Percentiles rank a stretch among this genome's conserved stretches.
phyloP scores from a whole-genome alignment of 2,113 vertebrate genomes.

The Mastomys coucha region DNA sequence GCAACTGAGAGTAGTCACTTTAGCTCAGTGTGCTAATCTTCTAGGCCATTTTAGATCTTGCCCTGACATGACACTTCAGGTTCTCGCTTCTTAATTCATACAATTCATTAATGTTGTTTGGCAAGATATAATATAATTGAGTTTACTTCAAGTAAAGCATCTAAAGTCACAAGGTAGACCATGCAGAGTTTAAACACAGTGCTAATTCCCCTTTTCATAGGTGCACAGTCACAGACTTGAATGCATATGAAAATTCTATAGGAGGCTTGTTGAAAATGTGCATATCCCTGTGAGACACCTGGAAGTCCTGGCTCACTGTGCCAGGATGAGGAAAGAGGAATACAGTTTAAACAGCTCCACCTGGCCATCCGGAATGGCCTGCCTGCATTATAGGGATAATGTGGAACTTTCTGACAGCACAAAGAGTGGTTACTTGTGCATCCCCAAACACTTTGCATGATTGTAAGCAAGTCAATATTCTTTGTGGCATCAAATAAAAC shows the following conservation, averaged over 20 bases:
- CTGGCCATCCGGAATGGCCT: neutral
- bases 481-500: conserved; percentile 3
- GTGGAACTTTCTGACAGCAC: neutral
- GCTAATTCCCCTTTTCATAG: neutral
- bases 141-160: conserved; percentile 2
- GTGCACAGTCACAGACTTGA: neutral
- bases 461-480: neutral
- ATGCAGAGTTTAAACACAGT: neutral
- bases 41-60: neutral
- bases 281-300: neutral
- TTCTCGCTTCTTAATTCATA: conserved; percentile 30
- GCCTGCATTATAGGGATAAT: neutral
- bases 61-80: neutral
- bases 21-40: neutral
- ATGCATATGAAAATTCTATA: neutral
- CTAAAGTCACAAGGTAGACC: neutral
- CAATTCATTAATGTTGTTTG: conserved; percentile 17
- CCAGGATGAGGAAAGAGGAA: conserved; percentile 24
- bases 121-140: neutral
- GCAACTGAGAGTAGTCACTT: neutral
- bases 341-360: neutral
- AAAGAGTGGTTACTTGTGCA: neutral
- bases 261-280: neutral
- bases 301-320: neutral
- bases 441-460: neutral